phyloP scores from a whole-genome alignment of 1,140 invertebrate genomes.

The Protaetia brevitarsis region DNA sequence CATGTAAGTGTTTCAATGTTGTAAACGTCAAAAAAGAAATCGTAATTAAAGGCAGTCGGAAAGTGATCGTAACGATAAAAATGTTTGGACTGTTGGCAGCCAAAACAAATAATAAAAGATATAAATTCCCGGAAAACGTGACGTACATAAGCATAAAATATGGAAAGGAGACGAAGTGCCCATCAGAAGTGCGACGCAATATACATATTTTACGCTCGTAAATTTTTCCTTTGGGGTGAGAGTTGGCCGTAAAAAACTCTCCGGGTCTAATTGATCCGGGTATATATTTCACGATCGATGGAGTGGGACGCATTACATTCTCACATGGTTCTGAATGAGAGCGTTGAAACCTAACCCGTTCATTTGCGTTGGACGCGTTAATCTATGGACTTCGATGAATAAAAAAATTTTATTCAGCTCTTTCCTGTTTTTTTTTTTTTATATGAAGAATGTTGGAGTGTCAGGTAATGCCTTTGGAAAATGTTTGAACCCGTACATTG shows the following conservation, averaged over 20 bases:
- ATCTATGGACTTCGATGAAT: conserved; percentile 1
- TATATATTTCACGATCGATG: not conserved
- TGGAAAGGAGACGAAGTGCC: not conserved
- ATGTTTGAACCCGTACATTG: no score
- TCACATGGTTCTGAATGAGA: not conserved
- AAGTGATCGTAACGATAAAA: no score
- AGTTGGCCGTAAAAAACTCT: not conserved
- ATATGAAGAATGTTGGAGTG: not conserved
- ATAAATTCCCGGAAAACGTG: no score
- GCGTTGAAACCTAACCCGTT: not conserved
- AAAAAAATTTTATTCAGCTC: not conserved
- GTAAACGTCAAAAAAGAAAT: no score
- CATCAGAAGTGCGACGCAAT: not conserved
- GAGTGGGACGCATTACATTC: not conserved
- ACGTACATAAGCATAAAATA: no score
- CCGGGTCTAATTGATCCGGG: not conserved
- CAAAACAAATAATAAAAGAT: no score
- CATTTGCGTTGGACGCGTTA: not conserved
- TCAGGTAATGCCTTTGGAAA: no score
- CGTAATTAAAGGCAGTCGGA: no score
- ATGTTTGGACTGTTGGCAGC: no score
- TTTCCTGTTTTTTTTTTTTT: not conserved
- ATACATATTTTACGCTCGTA: not conserved
- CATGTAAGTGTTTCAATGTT: no score
- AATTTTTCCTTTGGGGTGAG: not conserved